Percentiles rank a stretch among this genome's conserved stretches.
Conservation (phyloP, 2,888 invertebrate genomes). For the Cybosia mesomella region DNA sequence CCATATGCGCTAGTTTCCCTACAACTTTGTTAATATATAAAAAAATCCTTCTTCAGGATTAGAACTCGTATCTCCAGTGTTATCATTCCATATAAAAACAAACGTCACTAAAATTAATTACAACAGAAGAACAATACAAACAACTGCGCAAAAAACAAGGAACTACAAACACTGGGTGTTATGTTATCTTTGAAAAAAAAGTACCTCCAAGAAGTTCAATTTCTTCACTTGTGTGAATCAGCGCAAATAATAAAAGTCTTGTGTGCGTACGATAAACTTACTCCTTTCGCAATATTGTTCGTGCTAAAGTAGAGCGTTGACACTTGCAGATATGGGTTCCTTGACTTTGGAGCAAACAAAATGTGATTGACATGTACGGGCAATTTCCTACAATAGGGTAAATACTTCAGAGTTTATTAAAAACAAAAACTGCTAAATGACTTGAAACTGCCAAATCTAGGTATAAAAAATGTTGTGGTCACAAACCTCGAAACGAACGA, state of each 20-base stretch:
- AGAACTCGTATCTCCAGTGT: neutral
- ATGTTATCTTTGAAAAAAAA: slow-evolving; percentile 42
- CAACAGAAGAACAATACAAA: neutral
- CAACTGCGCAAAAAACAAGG: slow-evolving; percentile 37
- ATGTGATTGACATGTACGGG: slow-evolving; percentile 30
- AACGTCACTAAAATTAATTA: neutral
- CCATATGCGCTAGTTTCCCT: neutral
- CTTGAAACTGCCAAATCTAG: neutral
- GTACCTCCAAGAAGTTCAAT: slow-evolving; percentile 39
- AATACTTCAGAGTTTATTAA: neutral
- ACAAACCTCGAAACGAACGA: too few species aligned
- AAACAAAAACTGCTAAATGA: neutral
- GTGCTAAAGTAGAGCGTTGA: slow-evolving; percentile 61
- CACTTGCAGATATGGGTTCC: slow-evolving; percentile 64
- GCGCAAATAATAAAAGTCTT: slow-evolving; percentile 57
- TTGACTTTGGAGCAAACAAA: slow-evolving; percentile 53
- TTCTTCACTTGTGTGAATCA: slow-evolving; percentile 52
- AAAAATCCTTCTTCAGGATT: neutral
- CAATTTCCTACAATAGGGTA: slow-evolving; percentile 7
- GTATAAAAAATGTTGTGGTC: too few species aligned
- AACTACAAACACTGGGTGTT: slow-evolving; percentile 36
- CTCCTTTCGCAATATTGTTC: slow-evolving; percentile 63
- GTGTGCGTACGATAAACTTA: slow-evolving; percentile 55
- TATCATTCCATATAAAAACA: neutral
- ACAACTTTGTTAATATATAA: neutral